Evolutionary conservation across 2,888 invertebrate species (phyloP).

Genomic region (Lottia gigantea): DNA sequence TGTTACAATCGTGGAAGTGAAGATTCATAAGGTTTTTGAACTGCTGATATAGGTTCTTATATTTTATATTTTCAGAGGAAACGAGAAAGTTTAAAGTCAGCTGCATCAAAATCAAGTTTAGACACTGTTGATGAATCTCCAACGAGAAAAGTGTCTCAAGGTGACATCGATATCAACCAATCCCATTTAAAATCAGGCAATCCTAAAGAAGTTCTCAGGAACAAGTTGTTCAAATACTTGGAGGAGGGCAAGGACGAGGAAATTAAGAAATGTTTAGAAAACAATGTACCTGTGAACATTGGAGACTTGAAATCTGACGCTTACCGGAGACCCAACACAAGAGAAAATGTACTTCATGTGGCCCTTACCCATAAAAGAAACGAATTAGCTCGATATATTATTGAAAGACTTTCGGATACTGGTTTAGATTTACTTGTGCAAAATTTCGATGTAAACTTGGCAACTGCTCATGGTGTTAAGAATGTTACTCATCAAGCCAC

Average conservation of each 20-base stretch:
- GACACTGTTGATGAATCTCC: slow-evolving; percentile 11
- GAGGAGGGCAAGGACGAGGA: slow-evolving; percentile 19
- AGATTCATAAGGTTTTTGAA: too few species aligned
- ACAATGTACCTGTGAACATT: slow-evolving; percentile 5
- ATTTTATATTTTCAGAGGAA: slow-evolving; percentile 20
- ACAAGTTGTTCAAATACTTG: slow-evolving; percentile 29
- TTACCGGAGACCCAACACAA: slow-evolving; percentile 23
- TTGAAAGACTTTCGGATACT: slow-evolving; percentile 25
- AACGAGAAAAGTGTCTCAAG: slow-evolving; percentile 12
- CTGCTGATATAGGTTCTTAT: slow-evolving; percentile 14
- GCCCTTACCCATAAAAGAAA: slow-evolving; percentile 38
- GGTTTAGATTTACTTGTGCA: slow-evolving; percentile 35
- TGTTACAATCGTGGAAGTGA: too few species aligned
- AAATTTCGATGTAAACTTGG: slow-evolving; percentile 38
- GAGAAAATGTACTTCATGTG: slow-evolving; percentile 47
- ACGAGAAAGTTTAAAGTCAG: background rate
- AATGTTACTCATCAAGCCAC: slow-evolving; percentile 58
- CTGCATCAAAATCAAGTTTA: background rate
- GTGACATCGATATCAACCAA: slow-evolving; percentile 18
- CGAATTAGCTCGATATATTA: slow-evolving; percentile 33
- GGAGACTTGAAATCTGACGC: slow-evolving; percentile 11
- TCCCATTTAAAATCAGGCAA: background rate
- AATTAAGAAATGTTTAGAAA: slow-evolving; percentile 18
- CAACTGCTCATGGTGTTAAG: slow-evolving; percentile 44
- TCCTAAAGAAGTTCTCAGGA: slow-evolving; percentile 21